Evolutionary conservation across 2,888 invertebrate genomes (phyloP).

Genomic region (Philopedon plagiatum): DNA sequence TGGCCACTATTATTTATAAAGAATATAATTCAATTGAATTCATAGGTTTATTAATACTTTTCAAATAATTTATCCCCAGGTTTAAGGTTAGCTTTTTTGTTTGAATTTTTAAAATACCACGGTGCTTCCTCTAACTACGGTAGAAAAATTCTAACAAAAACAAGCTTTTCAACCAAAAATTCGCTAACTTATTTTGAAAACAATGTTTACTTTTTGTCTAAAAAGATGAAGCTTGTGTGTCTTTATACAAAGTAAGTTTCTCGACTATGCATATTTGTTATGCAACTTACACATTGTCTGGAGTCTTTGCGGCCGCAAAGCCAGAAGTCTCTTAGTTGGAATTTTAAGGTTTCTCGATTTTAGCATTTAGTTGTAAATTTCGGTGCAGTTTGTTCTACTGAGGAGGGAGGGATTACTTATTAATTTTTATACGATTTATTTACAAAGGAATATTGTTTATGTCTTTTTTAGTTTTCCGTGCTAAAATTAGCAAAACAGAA

Average conservation of each 20-base stretch:
- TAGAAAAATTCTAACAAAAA: not conserved
- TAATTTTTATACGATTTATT: too few relatives aligned
- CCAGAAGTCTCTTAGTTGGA: constrained; percentile 31
- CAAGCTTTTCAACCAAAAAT: not conserved
- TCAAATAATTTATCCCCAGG: too few relatives aligned
- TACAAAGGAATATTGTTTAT: too few relatives aligned
- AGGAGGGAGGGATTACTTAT: too few relatives aligned
- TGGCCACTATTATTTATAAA: too few relatives aligned
- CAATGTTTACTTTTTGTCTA: constrained; percentile 1
- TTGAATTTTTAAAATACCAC: too few relatives aligned
- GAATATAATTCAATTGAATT: too few relatives aligned
- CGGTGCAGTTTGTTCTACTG: not conserved
- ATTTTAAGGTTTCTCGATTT: constrained; percentile 26
- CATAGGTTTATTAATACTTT: too few relatives aligned
- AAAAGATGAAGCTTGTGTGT: constrained; percentile 6
- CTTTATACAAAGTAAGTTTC: constrained; percentile 16
- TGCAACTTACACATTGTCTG: constrained; percentile 32
- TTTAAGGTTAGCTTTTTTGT: too few relatives aligned
- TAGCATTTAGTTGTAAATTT: constrained; percentile 24
- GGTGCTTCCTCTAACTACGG: too few relatives aligned
- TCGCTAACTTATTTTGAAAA: not conserved
- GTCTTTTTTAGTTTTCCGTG: too few relatives aligned
- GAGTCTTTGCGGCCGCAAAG: constrained; percentile 25
- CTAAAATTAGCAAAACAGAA: too few relatives aligned
- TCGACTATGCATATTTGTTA: constrained; percentile 28